Conservation (phyloP, 2,113 vertebrate species). For the Oncorhynchus nerka region DNA sequence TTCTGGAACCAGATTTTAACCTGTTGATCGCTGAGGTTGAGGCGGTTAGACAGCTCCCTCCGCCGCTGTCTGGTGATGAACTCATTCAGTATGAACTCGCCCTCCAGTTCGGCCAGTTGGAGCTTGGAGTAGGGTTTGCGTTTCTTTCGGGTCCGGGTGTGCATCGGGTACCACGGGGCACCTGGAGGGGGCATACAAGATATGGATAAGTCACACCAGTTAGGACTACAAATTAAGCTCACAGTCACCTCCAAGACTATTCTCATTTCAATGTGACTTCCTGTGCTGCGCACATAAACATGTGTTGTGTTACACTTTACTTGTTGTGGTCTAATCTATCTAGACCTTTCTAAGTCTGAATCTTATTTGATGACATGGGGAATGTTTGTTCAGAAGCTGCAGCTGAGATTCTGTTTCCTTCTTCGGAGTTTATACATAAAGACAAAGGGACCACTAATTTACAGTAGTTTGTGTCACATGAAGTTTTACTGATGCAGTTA, state of each 20-base stretch:
- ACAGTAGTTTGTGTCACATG: conserved; percentile 44
- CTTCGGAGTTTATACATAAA: not conserved
- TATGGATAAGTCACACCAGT: conserved; percentile 60
- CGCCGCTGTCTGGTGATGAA: conserved; percentile 97
- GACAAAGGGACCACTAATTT: conserved; percentile 33
- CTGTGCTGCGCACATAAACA: conserved; percentile 15
- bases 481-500: conserved; percentile 71
- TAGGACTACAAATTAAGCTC: conserved; percentile 40
- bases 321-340: conserved; percentile 37
- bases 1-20: conserved; percentile 99
- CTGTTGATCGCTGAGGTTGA: conserved; percentile 97
- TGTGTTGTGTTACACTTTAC: not conserved
- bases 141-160: conserved; percentile 94
- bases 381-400: not conserved
- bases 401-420: not conserved
- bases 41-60: conserved; percentile 95
- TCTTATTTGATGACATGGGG: not conserved
- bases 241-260: conserved; percentile 62
- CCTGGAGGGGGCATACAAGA: conserved; percentile 73
- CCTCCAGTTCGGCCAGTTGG: conserved; percentile 94
- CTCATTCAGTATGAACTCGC: conserved; percentile 97
- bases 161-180: conserved; percentile 96
- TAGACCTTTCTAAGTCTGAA: no score
- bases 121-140: conserved; percentile 96
- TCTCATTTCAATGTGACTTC: conserved; percentile 28